Evolutionary conservation across 2,888 invertebrate genomes (phyloP).

Genomic region (Buathra laborator): DNA sequence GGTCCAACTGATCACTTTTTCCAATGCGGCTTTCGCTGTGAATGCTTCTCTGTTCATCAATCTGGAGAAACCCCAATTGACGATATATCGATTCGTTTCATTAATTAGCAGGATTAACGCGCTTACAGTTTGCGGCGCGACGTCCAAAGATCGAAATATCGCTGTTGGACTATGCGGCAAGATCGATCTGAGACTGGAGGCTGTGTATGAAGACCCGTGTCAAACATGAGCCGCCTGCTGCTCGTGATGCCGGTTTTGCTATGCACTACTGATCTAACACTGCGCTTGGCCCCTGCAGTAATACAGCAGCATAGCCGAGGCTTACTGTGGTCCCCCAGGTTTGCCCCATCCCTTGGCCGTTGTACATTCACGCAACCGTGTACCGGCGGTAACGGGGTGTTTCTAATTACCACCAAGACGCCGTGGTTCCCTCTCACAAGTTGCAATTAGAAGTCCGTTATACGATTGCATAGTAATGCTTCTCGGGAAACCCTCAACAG

Average conservation of each 20-base stretch:
- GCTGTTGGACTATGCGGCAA: not conserved
- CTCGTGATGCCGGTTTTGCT: slow-evolving; percentile 30
- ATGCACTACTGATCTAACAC: slow-evolving; percentile 43
- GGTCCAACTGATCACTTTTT: no score
- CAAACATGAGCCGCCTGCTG: slow-evolving; percentile 48
- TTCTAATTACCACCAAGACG: slow-evolving; percentile 61
- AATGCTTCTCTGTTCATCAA: no score
- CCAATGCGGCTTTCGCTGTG: no score
- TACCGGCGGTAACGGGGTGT: slow-evolving; percentile 45
- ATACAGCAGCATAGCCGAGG: slow-evolving; percentile 27
- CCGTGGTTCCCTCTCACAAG: slow-evolving; percentile 18
- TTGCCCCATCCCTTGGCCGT: not conserved
- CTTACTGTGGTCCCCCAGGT: slow-evolving; percentile 14
- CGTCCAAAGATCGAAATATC: not conserved
- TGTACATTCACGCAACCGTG: slow-evolving; percentile 39
- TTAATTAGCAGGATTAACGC: no score
- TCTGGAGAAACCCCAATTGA: no score
- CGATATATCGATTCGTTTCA: no score
- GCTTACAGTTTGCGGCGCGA: no score
- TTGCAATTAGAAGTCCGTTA: slow-evolving; percentile 42
- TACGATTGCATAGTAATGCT: slow-evolving; percentile 48
- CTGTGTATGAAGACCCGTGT: slow-evolving; percentile 43
- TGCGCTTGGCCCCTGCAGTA: slow-evolving; percentile 22
- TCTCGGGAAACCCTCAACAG: slow-evolving; percentile 39
- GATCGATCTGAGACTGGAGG: slow-evolving; percentile 14